A percentile compares a stretch with the other conserved stretches of the same genome.
Conservation (phyloP, 2,113 vertebrate species). For the Hystrix brachyura region DNA sequence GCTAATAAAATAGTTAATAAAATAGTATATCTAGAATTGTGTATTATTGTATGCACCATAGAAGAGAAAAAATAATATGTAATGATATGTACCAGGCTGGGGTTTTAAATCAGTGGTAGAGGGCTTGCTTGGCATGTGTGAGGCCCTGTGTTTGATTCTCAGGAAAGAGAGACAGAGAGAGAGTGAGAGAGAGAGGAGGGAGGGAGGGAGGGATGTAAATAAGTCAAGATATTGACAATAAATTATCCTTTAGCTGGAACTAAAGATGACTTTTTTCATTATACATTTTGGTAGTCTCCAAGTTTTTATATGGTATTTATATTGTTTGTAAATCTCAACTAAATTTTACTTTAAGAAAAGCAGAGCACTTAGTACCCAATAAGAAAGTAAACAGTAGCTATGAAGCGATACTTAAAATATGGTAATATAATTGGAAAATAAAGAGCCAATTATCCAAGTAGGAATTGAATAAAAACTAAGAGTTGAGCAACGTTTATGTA, state of each 20-base stretch:
- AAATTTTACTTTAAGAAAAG: conserved; percentile 46
- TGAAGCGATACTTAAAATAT: conserved; percentile 9
- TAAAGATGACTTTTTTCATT: neutral
- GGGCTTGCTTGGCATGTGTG: neutral
- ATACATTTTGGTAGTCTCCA: neutral
- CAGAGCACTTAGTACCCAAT: neutral
- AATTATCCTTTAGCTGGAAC: neutral
- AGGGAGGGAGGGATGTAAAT: neutral
- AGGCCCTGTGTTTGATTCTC: neutral
- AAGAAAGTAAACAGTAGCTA: neutral
- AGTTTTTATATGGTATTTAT: neutral
- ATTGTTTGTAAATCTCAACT: neutral
- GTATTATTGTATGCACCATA: neutral
- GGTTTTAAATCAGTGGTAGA: neutral
- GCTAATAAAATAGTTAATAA: conserved; percentile 8
- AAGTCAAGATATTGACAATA: neutral
- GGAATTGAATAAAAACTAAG: neutral
- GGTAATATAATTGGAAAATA: neutral
- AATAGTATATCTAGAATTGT: neutral
- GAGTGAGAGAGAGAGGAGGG: neutral
- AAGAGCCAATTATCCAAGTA: neutral
- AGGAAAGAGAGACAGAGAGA: neutral
- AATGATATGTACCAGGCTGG: neutral
- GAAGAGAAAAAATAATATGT: neutral
- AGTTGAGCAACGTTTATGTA: neutral